These are phyloP conservation scores for Sylvilagus floridanus DNA, from an alignment of 2,797 vertebrate genomes.

Conservation along the genomic window DNA sequence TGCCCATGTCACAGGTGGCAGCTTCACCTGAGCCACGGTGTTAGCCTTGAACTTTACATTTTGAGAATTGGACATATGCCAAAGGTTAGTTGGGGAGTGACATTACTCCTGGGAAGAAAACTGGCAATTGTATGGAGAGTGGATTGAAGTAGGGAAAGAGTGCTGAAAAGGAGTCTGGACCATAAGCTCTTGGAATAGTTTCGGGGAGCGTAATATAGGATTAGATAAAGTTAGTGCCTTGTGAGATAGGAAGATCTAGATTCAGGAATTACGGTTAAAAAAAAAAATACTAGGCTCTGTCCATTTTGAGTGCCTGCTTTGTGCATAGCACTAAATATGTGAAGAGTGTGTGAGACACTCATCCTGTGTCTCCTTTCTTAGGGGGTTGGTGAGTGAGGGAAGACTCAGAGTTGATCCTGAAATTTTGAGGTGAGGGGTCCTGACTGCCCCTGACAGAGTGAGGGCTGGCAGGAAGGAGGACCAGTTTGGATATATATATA, in stretches of 20 bases:
- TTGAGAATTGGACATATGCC: conserved; percentile 8
- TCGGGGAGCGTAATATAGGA: not conserved
- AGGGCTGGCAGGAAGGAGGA: not conserved
- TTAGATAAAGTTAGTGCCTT: conserved; percentile 15
- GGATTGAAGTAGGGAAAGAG: not conserved
- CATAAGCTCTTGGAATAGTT: not conserved
- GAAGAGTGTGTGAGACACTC: not conserved
- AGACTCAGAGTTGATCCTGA: not conserved
- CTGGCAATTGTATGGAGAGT: not conserved
- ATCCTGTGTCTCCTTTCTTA: not conserved
- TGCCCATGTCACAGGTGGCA: too few relatives aligned
- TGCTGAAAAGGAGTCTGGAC: not conserved
- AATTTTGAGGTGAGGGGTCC: not conserved
- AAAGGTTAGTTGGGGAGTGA: not conserved
- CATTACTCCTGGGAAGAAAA: conserved; percentile 50
- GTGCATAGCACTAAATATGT: not conserved
- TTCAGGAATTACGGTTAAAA: conserved; percentile 27
- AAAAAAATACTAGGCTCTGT: not conserved
- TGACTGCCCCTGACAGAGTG: not conserved
- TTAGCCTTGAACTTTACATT: not conserved
- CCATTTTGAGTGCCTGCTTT: conserved; percentile 4
- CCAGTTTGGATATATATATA: not conserved
- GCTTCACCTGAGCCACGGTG: too few relatives aligned
- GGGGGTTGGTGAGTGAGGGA: not conserved
- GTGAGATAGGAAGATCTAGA: not conserved